Conservation (phyloP, 2,113 vertebrate species). For the Calidris pygmaea region DNA sequence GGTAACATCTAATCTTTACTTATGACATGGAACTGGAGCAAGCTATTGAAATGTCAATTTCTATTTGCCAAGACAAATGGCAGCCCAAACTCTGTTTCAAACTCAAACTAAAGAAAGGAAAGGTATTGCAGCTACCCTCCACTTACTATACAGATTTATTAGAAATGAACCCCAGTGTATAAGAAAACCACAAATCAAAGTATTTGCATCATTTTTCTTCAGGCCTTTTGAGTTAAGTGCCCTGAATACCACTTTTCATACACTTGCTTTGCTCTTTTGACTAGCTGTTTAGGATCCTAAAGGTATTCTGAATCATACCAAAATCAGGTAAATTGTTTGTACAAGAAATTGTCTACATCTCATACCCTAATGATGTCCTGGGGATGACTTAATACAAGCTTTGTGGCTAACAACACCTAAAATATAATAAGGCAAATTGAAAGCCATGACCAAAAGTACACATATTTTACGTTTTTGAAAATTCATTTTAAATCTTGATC, state of each 20-base stretch:
- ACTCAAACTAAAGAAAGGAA: neutral
- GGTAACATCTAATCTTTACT: neutral
- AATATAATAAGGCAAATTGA: neutral
- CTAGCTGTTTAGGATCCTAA: neutral
- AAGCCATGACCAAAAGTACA: neutral
- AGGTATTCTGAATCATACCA: neutral
- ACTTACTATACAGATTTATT: neutral
- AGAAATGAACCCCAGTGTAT: neutral
- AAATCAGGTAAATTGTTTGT: neutral
- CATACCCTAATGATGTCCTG: neutral
- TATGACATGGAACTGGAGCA: neutral
- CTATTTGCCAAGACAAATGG: neutral
- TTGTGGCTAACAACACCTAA: neutral
- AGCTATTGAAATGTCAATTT: neutral
- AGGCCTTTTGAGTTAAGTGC: neutral
- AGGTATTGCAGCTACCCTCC: accelerated
- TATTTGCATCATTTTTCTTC: neutral
- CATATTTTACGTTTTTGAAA: neutral
- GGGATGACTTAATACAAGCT: neutral
- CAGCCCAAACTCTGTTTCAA: neutral
- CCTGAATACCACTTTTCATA: neutral
- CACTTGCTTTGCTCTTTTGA: neutral
- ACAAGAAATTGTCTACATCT: neutral
- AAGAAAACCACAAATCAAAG: neutral
- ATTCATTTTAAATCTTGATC: neutral